Base-by-base conservation (phyloP, 2,888 invertebrate species). In the Macrosoma leucophasiata region DNA sequence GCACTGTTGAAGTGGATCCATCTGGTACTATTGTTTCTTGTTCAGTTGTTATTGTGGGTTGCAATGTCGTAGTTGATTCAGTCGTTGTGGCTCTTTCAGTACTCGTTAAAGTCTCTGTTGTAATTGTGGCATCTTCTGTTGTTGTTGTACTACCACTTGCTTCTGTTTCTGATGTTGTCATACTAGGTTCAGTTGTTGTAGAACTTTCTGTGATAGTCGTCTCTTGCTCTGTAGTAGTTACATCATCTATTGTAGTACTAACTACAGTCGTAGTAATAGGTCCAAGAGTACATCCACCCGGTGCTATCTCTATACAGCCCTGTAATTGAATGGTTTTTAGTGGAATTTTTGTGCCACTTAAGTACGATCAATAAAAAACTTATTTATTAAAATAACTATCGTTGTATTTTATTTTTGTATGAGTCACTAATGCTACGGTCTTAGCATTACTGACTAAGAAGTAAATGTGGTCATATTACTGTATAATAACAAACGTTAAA, bases 221-320 rank as follows among this genome's bases (percentile, higher is more conserved):
- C 8, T 9, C 7, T 1, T 3, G 5, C 4, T 8, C 9, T 9
- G 31, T 28, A 1, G 31, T 14, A 3, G 23, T 23, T n/a, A 8
- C 13, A 10, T 20, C 13, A 11, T 11, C 23, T 4, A 13, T 13
- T 23, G 14, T 17, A 4, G 10, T 33, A 24, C 29, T 12, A 4
- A n/a, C 13, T 11, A 40, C 31, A 1, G 24, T 20, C 2, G 37
- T 30, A 13, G 27, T 36, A 13, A 22, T 22, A 5, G 13, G 7
- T 5, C 4, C 17, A 17, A 17, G 46, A 13, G 0, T 43, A 31
- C 18, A 39, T 39, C 1, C 54, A 29, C 1, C 33, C 0, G 40
- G 30, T 5, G n/a, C n/a, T n/a, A 7, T 4, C 7, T 6, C 14
- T 15, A 10, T 10, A 10, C 4, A 5, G 17, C 19, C 14, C 12